Evolutionary conservation across 2,797 vertebrate species (phyloP), one percentile per base, ranked within the genome.

Genomic region (Aulostomus chinensis): DNA sequence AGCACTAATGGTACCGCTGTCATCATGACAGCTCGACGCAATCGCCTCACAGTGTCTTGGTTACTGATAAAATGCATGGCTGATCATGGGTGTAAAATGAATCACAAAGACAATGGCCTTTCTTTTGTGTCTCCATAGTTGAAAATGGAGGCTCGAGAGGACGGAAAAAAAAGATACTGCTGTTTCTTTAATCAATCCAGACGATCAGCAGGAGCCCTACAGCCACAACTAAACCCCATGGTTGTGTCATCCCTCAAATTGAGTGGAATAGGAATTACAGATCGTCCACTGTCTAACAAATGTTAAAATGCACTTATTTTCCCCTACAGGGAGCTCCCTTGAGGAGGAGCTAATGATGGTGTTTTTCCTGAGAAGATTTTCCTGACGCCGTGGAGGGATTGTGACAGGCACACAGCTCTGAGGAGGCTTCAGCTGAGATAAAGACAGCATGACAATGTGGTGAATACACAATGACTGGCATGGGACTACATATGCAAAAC

Each of bases 331-430:
- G 26, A 7, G 34, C 24, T 68, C 64, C 70, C 69, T 53, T 8
- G 26, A 55, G 59, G 41, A 58, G 33, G 25, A 48, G 49, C 35
- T 80, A 62, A 69, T 80, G 71, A 73, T 60, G 69, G 34, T 47
- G 64, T 51, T 65, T 63, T 68, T 40, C 46, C 45, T 46, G 46
- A 57, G 65, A 79, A 70, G 50, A 65, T 54, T 67, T 62, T 55
- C 58, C 39, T 45, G 64, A 53, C 18, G 36, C 45, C 10, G 74
- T 60, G 63, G 66, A 69, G 61, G 53, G 72, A 66, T 57, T 49
- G 32, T 68, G 73, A 67, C 69, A 58, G 70, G 49, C 62, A 41
- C 33, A 3, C 4, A 0, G 46, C 62, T 54, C 48, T 14, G 51
- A 57, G 43, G 65, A 74, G 58, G 42, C 51, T 30, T 59, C 47